Base-by-base conservation (phyloP, 2,888 invertebrate species). In the Scotopteryx bipunctaria region DNA sequence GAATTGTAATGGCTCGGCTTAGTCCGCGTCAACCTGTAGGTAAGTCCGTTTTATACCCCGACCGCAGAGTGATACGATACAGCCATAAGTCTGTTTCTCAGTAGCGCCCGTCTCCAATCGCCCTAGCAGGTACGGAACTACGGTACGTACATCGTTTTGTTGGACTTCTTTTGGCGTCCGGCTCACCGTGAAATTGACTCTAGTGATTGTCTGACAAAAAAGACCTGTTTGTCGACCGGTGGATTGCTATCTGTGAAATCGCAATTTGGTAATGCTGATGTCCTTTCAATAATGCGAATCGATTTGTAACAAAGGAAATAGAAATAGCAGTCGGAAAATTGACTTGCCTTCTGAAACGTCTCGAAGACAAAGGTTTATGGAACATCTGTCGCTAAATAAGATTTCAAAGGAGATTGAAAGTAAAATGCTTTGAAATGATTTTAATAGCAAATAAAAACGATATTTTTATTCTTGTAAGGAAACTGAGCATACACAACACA, bases 141-240 rank as follows among this genome's bases (percentile, higher is more conserved):
- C 29, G 16, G 46, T 40, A 46, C 23, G 46, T 44, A 50, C 50
- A 43, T 31, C 47, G 44, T 47, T 48, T 27, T 44, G 42, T 56
- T 15, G 43, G 27, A 55, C 58, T 67, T 65, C 79, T 78, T 83
- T 84, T 81, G 77, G 71, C 54, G 66, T 57, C 61, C 81, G 67
- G 64, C 45, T 66, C 61, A 73, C 67, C 86, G 85, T 85, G 84
- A 86, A 86, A 86, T 86, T 85, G 83, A 81, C 73, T 82, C 73
- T 69, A 63, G 63, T 76, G 79, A 83, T 82, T 83, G 82, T 83
- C 80, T 74, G 71, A 65, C 66, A 73, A 67, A 66, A n/a, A 72
- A 74, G 73, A 77, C 47, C 59, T 74, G 76, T 74, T 78, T 76
- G 75, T 29, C 59, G 46, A 54, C 53, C 43, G 46, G 43, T 35